phyloP scores from a whole-genome alignment of 2,113 vertebrate species.

The Sarotherodon lohbergeri region DNA sequence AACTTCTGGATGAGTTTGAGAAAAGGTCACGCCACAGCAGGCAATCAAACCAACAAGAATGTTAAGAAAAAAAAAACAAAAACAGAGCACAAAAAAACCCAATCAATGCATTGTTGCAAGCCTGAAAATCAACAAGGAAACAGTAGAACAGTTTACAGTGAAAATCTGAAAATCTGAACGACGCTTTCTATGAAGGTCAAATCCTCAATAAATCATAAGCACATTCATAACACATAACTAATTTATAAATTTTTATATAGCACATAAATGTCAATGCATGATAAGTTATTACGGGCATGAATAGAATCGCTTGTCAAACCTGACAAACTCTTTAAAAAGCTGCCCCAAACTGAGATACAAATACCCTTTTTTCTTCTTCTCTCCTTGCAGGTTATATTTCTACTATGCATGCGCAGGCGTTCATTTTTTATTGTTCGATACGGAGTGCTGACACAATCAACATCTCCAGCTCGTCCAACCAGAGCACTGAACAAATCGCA shows the following conservation, averaged over 20 bases:
- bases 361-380: background rate
- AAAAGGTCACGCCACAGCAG: slow-evolving; percentile 43
- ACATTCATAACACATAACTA: background rate
- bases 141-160: background rate
- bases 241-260: background rate
- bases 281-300: background rate
- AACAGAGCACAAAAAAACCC: background rate
- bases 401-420: background rate
- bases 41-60: slow-evolving; percentile 24
- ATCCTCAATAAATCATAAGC: background rate
- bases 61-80: background rate
- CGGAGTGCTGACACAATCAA: background rate
- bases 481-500: background rate
- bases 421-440: background rate
- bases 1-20: slow-evolving; percentile 31
- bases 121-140: background rate
- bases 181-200: background rate
- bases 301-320: background rate
- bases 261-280: background rate
- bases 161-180: background rate
- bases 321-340: background rate
- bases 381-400: background rate
- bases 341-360: background rate
- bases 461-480: background rate
- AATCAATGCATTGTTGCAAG: background rate